phyloP scores from a whole-genome alignment of 2,888 invertebrate species.

The Dimorphilus gyrociliatus region DNA sequence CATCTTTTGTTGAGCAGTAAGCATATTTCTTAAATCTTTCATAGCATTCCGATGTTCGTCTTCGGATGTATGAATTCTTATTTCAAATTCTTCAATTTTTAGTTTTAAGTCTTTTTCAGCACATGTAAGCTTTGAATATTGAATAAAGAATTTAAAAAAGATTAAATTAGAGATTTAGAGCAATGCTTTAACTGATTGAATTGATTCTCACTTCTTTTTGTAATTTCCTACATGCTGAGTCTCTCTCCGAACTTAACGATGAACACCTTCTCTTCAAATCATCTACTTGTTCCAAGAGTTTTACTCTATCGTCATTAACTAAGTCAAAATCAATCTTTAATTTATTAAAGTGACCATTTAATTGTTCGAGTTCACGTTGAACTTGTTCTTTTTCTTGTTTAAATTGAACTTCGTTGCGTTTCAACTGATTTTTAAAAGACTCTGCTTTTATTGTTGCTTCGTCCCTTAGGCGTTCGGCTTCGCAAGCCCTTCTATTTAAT shows the following conservation, averaged over 20 bases:
- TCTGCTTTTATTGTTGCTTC: constrained; percentile 22
- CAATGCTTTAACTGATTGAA: no score
- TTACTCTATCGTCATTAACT: constrained; percentile 21
- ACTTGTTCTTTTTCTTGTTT: constrained; percentile 19
- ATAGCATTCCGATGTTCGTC: constrained; percentile 24
- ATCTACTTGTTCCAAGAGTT: constrained; percentile 20
- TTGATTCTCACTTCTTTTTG: constrained; percentile 31
- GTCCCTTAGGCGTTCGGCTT: constrained; percentile 23
- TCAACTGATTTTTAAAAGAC: constrained; percentile 14
- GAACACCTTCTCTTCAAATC: constrained; percentile 20
- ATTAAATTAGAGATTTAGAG: no score
- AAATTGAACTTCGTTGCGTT: constrained; percentile 16
- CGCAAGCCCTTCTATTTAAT: constrained; percentile 21
- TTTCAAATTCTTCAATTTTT: constrained; percentile 23
- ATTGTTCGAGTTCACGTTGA: constrained; percentile 16
- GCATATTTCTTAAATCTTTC: constrained; percentile 21
- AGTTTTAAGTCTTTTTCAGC: constrained; percentile 22
- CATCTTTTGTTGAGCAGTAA: constrained; percentile 31
- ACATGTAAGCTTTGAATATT: constrained; percentile 17
- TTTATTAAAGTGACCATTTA: constrained; percentile 18
- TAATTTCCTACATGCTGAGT: constrained; percentile 23
- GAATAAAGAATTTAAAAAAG: no score
- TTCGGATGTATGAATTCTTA: constrained; percentile 25
- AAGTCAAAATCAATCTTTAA: constrained; percentile 24
- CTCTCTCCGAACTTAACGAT: constrained; percentile 22